Evolutionary conservation across 2,888 invertebrate genomes (phyloP), one percentile per base, ranked within the genome.

Genomic region (Periphyllus acericola): DNA sequence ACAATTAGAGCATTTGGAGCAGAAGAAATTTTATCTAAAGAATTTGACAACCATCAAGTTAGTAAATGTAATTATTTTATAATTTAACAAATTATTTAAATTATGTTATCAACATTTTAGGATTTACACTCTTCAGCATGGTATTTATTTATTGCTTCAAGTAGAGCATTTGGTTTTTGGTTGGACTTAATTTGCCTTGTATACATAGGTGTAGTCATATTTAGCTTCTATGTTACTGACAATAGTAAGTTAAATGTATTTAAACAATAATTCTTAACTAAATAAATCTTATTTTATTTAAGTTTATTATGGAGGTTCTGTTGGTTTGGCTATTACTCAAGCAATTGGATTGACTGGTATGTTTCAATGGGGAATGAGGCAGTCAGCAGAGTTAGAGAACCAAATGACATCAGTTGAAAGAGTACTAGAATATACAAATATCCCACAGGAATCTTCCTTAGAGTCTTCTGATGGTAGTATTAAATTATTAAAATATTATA

Each of bases 111-210:
- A 1, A 60, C n/a, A 60, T 60, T 25, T 25, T 25, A 60, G 60
- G 60, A 60, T 25, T 60, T 60, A 60, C 60, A 60, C 8, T 60
- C 60, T 60, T 60, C 98, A 1, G 96, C 98, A 11, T 99, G 97
- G 96, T 98, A 95, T 91, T 93, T 97, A 90, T 98, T 97, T 92
- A 94, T 99, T 85, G 94, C 96, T 0, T 95, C 96, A 8, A 96
- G 96, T 29, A 94, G 98, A 89, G 98, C 99, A 90, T 98, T 99
- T 91, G 98, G 98, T 0, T 96, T 97, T 91, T 96, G 96, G 94
- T 92, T 99, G 90, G 99, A 99, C 91, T 93, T 96, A 90, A 94
- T 97, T 84, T 98, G 98, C 91, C 94, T 96, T 0, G 90, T 96
- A 11, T 99, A 98, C 92, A 96, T 99, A 89, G 94, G 94, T 0